Percentiles rank a stretch among this genome's conserved stretches.
These are phyloP conservation scores for Tetranychus urticae DNA, from an alignment of 1,140 invertebrate species.

Conservation along the genomic window DNA sequence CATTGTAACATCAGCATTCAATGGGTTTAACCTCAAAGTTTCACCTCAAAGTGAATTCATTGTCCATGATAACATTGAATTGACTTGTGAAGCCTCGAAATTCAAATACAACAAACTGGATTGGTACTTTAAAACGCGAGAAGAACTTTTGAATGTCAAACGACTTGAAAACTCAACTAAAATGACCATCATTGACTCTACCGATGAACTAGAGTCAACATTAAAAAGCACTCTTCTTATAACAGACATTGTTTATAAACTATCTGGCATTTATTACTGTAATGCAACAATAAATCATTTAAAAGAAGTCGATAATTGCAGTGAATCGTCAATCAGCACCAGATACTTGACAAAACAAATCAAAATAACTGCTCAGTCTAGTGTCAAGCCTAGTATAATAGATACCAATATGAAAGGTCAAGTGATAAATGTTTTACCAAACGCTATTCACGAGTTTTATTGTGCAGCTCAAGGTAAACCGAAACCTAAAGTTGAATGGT, in stretches of 20 bases:
- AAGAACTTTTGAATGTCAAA: not conserved
- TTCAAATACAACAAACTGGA: slow-evolving; percentile 9
- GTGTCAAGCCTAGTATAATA: not conserved
- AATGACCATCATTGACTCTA: not conserved
- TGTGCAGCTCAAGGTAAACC: slow-evolving; percentile 12
- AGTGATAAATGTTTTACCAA: slow-evolving; percentile 2
- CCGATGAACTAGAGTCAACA: not conserved
- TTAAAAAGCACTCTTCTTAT: not conserved
- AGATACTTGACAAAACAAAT: not conserved
- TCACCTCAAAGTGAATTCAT: slow-evolving; percentile 10
- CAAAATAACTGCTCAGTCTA: not conserved
- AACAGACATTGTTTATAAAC: not conserved
- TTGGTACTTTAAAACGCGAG: slow-evolving; percentile 5
- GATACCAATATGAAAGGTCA: slow-evolving; percentile 11
- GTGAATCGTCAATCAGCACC: not conserved
- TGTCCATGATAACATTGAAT: slow-evolving; percentile 7
- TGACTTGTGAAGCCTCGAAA: slow-evolving; percentile 11
- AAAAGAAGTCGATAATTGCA: not conserved
- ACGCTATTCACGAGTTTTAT: slow-evolving; percentile 9
- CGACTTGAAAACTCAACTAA: not conserved
- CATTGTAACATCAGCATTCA: not conserved
- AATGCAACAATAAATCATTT: not conserved
- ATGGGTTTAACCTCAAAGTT: slow-evolving; percentile 8
- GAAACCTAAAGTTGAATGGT: slow-evolving; percentile 11
- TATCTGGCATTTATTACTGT: not conserved